These are phyloP conservation scores for Drosophila tristis DNA, from an alignment of 1,140 invertebrate genomes.

Conservation along the genomic window DNA sequence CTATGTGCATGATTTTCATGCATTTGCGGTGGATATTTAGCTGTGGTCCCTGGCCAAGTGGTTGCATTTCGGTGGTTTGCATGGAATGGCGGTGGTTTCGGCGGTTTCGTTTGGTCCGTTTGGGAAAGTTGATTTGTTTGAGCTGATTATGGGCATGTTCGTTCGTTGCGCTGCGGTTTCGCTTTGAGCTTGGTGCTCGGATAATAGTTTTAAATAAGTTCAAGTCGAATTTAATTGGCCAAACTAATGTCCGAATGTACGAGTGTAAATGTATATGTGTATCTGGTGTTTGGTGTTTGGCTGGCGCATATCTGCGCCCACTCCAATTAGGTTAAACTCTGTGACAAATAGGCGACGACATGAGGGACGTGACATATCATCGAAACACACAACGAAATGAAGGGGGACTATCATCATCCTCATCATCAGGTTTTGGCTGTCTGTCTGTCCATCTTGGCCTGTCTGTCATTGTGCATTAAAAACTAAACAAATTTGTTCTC, in stretches of 20 bases:
- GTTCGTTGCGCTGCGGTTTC: conserved; percentile 43
- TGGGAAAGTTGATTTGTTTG: conserved; percentile 73
- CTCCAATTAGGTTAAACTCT: conserved; percentile 35
- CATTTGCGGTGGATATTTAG: conserved; percentile 47
- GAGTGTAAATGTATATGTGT: conserved; percentile 3
- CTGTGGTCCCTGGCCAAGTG: conserved; percentile 48
- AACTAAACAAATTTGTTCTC: conserved; percentile 55
- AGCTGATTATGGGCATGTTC: conserved; percentile 69
- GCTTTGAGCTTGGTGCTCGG: conserved; percentile 49
- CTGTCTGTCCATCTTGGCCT: conserved; percentile 22
- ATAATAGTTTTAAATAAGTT: conserved; percentile 75
- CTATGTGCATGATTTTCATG: conserved; percentile 13
- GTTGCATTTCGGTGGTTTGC: conserved; percentile 48
- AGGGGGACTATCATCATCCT: conserved; percentile 4
- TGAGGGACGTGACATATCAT: conserved; percentile 68
- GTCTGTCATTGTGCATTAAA: conserved; percentile 54
- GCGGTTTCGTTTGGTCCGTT: conserved; percentile 43
- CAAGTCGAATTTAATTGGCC: conserved; percentile 62
- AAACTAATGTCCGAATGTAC: conserved; percentile 40
- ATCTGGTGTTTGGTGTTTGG: background rate
- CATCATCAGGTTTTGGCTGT: conserved; percentile 15
- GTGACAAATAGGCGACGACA: conserved; percentile 31
- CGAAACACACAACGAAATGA: conserved; percentile 27
- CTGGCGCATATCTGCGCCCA: conserved; percentile 2
- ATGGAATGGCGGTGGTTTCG: conserved; percentile 39